These are phyloP conservation scores for Laterallus jamaicensis DNA, from an alignment of 2,113 vertebrate species.

Conservation along the genomic window DNA sequence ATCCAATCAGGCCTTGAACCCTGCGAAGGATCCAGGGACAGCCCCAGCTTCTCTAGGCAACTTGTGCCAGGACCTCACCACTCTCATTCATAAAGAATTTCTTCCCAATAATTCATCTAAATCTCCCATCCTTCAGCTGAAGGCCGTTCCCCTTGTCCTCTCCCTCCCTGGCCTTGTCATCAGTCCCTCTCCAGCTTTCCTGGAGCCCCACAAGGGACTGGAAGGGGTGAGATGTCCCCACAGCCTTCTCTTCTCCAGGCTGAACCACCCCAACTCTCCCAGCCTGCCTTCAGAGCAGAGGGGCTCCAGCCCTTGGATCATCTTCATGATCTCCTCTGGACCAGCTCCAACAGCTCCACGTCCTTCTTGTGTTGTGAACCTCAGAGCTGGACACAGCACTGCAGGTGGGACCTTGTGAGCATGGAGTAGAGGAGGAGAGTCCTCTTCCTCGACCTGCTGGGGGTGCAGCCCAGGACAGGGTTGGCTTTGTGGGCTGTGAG, in stretches of 20 bases:
- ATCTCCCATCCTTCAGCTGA: background rate
- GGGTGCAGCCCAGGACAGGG: fast-evolving
- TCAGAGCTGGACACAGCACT: background rate
- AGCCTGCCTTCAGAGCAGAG: background rate
- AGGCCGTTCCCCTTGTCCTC: background rate
- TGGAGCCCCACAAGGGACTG: too few relatives aligned
- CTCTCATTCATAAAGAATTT: background rate
- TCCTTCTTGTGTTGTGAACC: background rate
- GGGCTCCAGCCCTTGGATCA: background rate
- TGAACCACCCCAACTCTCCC: background rate
- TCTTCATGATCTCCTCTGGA: background rate
- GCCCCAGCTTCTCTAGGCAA: background rate
- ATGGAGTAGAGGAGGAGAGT: background rate
- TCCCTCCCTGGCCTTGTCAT: too few relatives aligned
- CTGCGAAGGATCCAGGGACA: background rate
- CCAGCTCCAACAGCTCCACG: background rate
- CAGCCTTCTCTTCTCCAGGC: background rate
- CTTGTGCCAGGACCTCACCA: background rate
- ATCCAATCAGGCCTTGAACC: background rate
- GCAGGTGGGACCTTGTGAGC: background rate
- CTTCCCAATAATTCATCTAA: background rate
- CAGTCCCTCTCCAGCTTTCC: background rate
- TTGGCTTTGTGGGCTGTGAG: background rate
- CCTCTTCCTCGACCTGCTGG: fast-evolving
- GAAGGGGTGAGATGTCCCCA: background rate